Percentiles rank a stretch among this genome's conserved stretches.
Conservation (phyloP, 2,888 invertebrate genomes). For the Celastrina argiolus region DNA sequence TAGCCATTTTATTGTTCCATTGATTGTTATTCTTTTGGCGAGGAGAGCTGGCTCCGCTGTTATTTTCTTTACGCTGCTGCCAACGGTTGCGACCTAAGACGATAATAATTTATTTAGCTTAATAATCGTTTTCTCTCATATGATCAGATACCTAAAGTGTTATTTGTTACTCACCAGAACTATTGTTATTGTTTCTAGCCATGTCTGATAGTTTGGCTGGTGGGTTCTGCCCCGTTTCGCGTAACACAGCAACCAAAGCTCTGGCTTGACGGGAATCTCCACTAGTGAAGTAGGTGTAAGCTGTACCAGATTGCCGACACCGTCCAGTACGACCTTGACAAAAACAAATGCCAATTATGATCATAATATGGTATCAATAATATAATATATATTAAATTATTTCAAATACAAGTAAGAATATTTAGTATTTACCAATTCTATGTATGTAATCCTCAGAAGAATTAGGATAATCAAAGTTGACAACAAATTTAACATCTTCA, state of each 20-base stretch:
- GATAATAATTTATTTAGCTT: slow-evolving; percentile 15
- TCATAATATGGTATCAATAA: no score
- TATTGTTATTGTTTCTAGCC: slow-evolving; percentile 78
- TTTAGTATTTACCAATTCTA: slow-evolving; percentile 85
- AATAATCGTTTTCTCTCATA: background rate
- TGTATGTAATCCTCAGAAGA: slow-evolving; percentile 99
- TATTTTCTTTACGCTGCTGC: slow-evolving; percentile 79
- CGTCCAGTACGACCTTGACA: slow-evolving; percentile 88
- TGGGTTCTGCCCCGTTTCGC: slow-evolving; percentile 94
- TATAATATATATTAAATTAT: no score
- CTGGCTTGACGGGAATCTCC: slow-evolving; percentile 94
- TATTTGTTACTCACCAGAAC: slow-evolving; percentile 50
- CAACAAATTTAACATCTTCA: slow-evolving; percentile 97
- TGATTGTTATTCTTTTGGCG: slow-evolving; percentile 70
- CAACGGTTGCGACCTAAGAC: slow-evolving; percentile 76
- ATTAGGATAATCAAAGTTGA: slow-evolving; percentile 98
- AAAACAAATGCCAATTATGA: background rate
- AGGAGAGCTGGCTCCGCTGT: slow-evolving; percentile 69
- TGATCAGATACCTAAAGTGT: background rate
- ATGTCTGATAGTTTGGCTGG: slow-evolving; percentile 88
- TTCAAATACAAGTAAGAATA: no score
- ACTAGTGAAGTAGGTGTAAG: slow-evolving; percentile 97
- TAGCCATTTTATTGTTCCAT: slow-evolving; percentile 73
- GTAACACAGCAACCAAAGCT: slow-evolving; percentile 92
- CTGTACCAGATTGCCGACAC: slow-evolving; percentile 94